A percentile compares a stretch with the other conserved stretches of the same genome.
Conservation (phyloP, 2,113 vertebrate species). For the Sarotherodon lohbergeri region DNA sequence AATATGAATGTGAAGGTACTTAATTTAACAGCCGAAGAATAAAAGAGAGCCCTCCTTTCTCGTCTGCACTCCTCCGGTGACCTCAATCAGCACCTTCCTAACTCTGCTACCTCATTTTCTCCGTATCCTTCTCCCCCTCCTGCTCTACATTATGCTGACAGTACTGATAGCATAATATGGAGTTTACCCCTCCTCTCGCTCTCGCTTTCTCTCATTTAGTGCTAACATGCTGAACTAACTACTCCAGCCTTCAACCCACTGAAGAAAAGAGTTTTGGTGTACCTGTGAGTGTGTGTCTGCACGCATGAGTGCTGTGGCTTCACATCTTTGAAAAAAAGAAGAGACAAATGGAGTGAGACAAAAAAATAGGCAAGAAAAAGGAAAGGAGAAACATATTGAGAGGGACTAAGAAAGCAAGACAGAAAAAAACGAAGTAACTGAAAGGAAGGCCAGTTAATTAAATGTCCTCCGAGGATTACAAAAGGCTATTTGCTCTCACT, state of each 20-base stretch:
- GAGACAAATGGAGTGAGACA: not conserved
- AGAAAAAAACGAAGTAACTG: not conserved
- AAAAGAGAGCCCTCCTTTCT: not conserved
- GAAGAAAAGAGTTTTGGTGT: not conserved
- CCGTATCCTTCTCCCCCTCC: not conserved
- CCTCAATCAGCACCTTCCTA: slow-evolving; percentile 44
- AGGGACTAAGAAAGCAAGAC: not conserved
- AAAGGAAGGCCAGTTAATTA: slow-evolving; percentile 62
- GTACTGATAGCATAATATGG: not conserved
- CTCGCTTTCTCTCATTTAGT: not conserved
- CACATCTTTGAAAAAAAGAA: not conserved
- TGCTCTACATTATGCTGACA: slow-evolving; percentile 24
- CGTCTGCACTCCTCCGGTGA: not conserved
- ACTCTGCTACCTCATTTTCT: not conserved
- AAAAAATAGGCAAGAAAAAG: not conserved
- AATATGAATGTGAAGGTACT: not conserved
- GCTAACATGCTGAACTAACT: slow-evolving; percentile 20
- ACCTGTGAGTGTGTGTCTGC: not conserved
- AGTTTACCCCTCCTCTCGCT: not conserved
- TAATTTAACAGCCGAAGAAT: not conserved
- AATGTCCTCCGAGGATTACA: slow-evolving; percentile 70
- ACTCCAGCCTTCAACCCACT: not conserved
- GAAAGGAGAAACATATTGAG: not conserved
- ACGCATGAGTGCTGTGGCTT: not conserved
- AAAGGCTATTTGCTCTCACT: slow-evolving; percentile 53